Evolutionary conservation across 2,113 vertebrate genomes (phyloP), one percentile per base, ranked within the genome.

Genomic region (Semicossyphus pulcher): DNA sequence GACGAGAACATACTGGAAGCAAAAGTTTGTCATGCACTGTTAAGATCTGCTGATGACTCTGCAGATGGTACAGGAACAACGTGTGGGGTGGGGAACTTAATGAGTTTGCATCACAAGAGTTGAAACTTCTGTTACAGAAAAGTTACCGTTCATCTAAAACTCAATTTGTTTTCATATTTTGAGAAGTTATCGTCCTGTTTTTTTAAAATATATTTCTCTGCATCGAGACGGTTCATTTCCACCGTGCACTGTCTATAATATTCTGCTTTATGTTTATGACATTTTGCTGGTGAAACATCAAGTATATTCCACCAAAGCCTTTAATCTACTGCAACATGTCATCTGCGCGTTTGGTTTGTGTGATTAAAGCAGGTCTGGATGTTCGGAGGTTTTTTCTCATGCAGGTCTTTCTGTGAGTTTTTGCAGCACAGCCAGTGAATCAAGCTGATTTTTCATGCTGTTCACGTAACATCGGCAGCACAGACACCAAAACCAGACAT

Each of bases 361-460:
- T 21, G 31, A 10, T 44, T 16, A 21, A 47, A 60, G 59, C 45
- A 66, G 52, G 44, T 26, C 59, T 2, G 16, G 42, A 31, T 32
- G 23, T 3, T 44, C 7, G 8, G 14, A 45, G 25, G 0, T 54
- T 21, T 54, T 21, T 52, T 37, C 26, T 59, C 72, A 51, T 79
- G 66, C 63, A 32, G 20, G 32, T 34, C 0, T 7, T 3, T 67
- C 26, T 21, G 18, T 42, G 52, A 51, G 28, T 21, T 39, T 49
- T n/a, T 54, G 49, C 54, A 78, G 59, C 45, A 20, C 56, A 74
- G 62, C 53, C 51, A 41, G 41, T 57, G 45, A 26, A 62, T 63
- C 5, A 26, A 48, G 52, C 51, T 39, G 42, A 41, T 41, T 28
- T 23, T 49, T 68, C 76, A 86, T 86, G 84, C 76, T 51, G 42